These are phyloP conservation scores for Bombus turneri DNA, from an alignment of 1,140 invertebrate genomes.

Conservation along the genomic window DNA sequence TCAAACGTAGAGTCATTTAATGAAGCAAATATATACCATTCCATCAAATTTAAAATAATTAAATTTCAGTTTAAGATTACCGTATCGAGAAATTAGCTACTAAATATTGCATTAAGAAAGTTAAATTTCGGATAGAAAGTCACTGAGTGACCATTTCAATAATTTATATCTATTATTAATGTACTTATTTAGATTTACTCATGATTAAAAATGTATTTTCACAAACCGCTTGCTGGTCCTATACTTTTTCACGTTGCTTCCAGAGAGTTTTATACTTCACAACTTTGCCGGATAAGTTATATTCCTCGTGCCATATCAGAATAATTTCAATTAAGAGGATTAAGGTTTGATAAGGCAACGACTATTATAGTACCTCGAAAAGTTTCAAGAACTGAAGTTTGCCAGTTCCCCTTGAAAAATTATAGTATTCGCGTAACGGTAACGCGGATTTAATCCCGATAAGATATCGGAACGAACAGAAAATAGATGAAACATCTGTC, in stretches of 20 bases:
- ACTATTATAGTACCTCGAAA: background rate
- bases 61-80: background rate
- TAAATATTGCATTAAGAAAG: background rate
- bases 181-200: background rate
- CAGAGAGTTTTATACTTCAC: background rate
- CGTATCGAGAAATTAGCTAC: too few relatives aligned
- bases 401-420: background rate
- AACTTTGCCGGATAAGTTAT: background rate
- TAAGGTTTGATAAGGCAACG: conserved; percentile 8
- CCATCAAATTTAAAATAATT: background rate
- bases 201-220: background rate
- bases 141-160: too few relatives aligned
- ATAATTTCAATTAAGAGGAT: conserved; percentile 9
- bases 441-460: background rate
- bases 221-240: background rate
- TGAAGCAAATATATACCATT: background rate
- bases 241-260: background rate
- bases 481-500: background rate
- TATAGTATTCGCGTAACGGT: background rate
- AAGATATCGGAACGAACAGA: background rate
- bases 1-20: background rate
- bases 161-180: too few relatives aligned
- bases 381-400: conserved; percentile 5
- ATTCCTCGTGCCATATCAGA: background rate
- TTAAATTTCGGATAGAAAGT: background rate